Evolutionary conservation across 2,113 vertebrate genomes (phyloP).

Genomic region (Cebidichthys violaceus): DNA sequence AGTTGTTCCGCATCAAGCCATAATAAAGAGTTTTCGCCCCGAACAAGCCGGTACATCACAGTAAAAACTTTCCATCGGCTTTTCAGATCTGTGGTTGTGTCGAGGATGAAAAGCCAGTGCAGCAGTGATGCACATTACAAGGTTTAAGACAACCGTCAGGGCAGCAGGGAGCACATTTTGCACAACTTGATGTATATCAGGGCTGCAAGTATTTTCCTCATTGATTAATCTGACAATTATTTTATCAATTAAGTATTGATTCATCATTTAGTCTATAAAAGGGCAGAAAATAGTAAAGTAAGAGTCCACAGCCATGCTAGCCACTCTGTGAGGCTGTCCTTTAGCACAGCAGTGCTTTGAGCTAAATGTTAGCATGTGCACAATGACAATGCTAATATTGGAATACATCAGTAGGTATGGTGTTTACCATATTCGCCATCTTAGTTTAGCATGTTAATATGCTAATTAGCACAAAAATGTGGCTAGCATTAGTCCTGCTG

Average conservation of each 20-base stretch:
- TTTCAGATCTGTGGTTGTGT: not conserved
- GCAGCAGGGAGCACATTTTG: not conserved
- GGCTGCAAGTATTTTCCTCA: not conserved
- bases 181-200: not conserved
- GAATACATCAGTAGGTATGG: not conserved
- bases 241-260: not conserved
- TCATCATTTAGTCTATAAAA: not conserved
- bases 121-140: not conserved
- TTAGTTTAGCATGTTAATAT: not conserved
- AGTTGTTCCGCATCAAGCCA: not conserved
- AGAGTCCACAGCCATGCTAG: not conserved
- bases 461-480: not conserved
- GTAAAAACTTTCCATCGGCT: not conserved
- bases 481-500: not conserved
- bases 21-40: not conserved
- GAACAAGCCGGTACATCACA: not conserved
- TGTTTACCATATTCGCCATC: not conserved
- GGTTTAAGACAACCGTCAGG: not conserved
- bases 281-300: not conserved
- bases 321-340: not conserved
- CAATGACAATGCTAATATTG: not conserved
- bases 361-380: not conserved
- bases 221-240: not conserved
- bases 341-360: not conserved
- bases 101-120: not conserved